Conservation (phyloP, 2,797 vertebrate species). For the Gobionotothen gibberifrons region DNA sequence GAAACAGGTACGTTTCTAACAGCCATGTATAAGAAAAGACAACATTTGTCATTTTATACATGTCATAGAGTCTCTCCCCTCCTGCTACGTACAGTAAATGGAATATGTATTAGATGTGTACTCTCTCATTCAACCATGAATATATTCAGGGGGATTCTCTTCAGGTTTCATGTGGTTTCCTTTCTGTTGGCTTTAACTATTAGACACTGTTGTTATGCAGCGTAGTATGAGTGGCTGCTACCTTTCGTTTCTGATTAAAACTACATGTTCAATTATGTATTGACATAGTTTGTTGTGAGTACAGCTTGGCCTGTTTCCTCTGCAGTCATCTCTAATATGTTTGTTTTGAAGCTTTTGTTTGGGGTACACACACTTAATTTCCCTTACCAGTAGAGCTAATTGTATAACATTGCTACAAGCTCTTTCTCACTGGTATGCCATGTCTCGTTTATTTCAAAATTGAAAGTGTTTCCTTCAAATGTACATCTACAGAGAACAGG, state of each 20-base stretch:
- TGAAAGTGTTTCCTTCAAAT: neutral
- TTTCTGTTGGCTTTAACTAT: neutral
- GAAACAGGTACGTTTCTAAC: slow-evolving; percentile 87
- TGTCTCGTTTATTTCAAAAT: neutral
- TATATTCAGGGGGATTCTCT: neutral
- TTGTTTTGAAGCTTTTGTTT: neutral
- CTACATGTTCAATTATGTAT: too few relatives aligned
- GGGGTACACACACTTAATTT: neutral
- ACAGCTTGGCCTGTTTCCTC: neutral
- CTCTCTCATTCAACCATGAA: neutral
- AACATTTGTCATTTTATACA: too few relatives aligned
- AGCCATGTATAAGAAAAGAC: too few relatives aligned
- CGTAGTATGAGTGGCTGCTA: too few relatives aligned
- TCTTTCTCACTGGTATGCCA: neutral
- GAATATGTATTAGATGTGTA: neutral
- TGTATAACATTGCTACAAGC: neutral
- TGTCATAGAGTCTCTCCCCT: neutral
- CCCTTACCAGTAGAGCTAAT: neutral
- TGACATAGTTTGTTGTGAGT: too few relatives aligned
- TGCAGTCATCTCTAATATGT: neutral
- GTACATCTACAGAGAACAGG: neutral
- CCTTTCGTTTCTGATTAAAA: too few relatives aligned
- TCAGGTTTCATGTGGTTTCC: neutral
- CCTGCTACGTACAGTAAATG: neutral
- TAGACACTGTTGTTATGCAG: too few relatives aligned